Percentiles rank a stretch among this genome's conserved stretches.
phyloP scores from a whole-genome alignment of 1,140 invertebrate species.

The Pachypeltis micranthus region DNA sequence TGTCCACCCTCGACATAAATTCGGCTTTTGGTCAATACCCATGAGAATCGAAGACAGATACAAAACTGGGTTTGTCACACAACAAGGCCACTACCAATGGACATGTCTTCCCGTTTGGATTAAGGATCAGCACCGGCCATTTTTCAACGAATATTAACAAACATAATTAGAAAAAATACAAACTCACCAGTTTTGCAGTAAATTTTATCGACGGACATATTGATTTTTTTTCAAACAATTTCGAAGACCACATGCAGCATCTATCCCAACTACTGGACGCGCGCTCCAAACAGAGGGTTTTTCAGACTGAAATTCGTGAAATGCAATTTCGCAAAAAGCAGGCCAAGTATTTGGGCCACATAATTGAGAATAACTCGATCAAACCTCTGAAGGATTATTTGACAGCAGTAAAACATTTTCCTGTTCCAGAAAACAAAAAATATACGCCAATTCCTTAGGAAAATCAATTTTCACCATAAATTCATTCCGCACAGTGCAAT shows the following conservation, averaged over 20 bases:
- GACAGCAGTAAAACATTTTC: constrained; percentile 26
- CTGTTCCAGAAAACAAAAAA: constrained; percentile 19
- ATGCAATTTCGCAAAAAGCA: constrained; percentile 30
- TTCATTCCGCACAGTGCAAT: constrained; percentile 30
- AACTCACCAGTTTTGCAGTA: constrained; percentile 38
- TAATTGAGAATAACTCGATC: constrained; percentile 25
- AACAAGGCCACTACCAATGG: constrained; percentile 24
- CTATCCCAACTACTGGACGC: constrained; percentile 18
- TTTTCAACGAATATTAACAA: constrained; percentile 33
- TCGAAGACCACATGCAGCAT: constrained; percentile 24
- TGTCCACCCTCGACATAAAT: constrained; percentile 25
- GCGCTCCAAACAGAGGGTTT: constrained; percentile 27
- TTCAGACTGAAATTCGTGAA: constrained; percentile 32
- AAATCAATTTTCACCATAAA: constrained; percentile 24
- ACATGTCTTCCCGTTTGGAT: constrained; percentile 24
- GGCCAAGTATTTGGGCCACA: constrained; percentile 28
- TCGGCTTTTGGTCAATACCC: constrained; percentile 26
- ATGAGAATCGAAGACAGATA: constrained; percentile 24
- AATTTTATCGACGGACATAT: constrained; percentile 31
- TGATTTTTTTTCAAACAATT: constrained; percentile 26
- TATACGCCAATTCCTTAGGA: constrained; percentile 25
- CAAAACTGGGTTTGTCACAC: constrained; percentile 26
- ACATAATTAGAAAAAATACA: constrained; percentile 37
- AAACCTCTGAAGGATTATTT: too few species aligned
- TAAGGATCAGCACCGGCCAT: constrained; percentile 34